These are phyloP conservation scores for Seladonia tumulorum DNA, from an alignment of 2,888 invertebrate genomes.

Conservation along the genomic window DNA sequence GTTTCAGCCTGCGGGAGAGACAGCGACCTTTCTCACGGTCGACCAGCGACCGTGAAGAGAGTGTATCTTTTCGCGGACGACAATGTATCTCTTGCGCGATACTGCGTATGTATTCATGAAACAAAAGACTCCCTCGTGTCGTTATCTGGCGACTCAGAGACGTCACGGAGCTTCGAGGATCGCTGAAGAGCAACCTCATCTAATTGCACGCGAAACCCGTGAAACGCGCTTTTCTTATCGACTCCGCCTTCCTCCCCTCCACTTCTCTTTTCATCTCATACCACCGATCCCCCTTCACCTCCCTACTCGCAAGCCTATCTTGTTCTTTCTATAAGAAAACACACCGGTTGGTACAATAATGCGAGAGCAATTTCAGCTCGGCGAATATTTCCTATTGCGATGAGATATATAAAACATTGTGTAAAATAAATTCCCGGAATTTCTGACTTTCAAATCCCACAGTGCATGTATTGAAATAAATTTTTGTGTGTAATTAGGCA, in stretches of 20 bases:
- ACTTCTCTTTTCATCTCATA: neutral
- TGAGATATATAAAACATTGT: too few species aligned
- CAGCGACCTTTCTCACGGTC: conserved; percentile 35
- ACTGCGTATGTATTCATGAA: conserved; percentile 28
- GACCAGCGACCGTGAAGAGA: too few species aligned
- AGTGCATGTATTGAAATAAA: too few species aligned
- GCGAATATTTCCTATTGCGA: too few species aligned
- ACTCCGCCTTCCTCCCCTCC: neutral
- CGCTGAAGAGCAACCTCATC: conserved; percentile 10
- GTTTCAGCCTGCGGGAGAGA: neutral
- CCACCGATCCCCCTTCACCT: neutral
- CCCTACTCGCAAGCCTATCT: neutral
- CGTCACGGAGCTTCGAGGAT: conserved; percentile 24
- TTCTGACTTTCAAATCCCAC: too few species aligned
- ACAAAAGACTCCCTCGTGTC: neutral
- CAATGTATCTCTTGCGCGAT: neutral
- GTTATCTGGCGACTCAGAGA: neutral
- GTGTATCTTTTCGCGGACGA: neutral
- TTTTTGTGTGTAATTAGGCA: too few species aligned
- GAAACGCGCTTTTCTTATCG: conserved; percentile 29
- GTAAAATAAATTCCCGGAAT: too few species aligned
- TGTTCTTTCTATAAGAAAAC: conserved; percentile 3
- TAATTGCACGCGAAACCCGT: conserved; percentile 50
- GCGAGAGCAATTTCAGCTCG: neutral
- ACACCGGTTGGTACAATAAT: neutral